Evolutionary conservation across 2,888 invertebrate genomes (phyloP).

Genomic region (Hydrotaea diabolus): DNA sequence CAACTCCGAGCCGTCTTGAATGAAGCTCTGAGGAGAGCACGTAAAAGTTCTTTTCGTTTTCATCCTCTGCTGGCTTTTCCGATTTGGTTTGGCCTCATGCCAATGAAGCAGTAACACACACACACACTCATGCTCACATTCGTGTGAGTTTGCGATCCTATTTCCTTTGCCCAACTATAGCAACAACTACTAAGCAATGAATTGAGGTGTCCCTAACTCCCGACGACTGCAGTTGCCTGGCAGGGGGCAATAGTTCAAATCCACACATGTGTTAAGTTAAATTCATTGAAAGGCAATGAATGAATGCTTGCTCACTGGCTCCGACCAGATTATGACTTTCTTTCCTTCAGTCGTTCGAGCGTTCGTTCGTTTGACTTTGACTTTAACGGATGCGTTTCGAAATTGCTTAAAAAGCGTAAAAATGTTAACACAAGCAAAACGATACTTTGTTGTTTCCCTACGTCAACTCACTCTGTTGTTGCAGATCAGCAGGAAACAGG

Average conservation of each 20-base stretch:
- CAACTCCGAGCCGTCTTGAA: not conserved
- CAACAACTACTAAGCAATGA: slow-evolving; percentile 32
- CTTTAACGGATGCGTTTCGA: not conserved
- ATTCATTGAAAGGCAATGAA: slow-evolving; percentile 28
- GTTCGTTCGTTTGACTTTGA: not conserved
- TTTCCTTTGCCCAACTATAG: not conserved
- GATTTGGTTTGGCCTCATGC: slow-evolving; percentile 61
- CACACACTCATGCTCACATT: slow-evolving; percentile 21
- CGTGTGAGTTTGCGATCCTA: slow-evolving; percentile 28
- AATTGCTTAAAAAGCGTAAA: slow-evolving; percentile 58
- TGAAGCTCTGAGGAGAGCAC: slow-evolving; percentile 40
- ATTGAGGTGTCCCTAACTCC: slow-evolving; percentile 3
- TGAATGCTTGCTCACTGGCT: too few species aligned
- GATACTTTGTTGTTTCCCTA: not conserved
- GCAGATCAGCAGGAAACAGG: too few species aligned
- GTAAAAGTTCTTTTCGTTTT: slow-evolving; percentile 58
- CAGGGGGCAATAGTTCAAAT: slow-evolving; percentile 28
- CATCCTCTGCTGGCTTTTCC: slow-evolving; percentile 56
- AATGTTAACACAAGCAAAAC: slow-evolving; percentile 33
- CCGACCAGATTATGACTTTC: slow-evolving; percentile 10
- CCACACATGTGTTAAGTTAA: slow-evolving; percentile 39
- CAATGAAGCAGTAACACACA: slow-evolving; percentile 44
- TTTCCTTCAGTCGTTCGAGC: not conserved
- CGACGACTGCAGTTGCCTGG: not conserved
- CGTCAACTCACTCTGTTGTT: too few species aligned